Conservation (phyloP, 2,113 vertebrate genomes). For the Puffinus mauretanicus region DNA sequence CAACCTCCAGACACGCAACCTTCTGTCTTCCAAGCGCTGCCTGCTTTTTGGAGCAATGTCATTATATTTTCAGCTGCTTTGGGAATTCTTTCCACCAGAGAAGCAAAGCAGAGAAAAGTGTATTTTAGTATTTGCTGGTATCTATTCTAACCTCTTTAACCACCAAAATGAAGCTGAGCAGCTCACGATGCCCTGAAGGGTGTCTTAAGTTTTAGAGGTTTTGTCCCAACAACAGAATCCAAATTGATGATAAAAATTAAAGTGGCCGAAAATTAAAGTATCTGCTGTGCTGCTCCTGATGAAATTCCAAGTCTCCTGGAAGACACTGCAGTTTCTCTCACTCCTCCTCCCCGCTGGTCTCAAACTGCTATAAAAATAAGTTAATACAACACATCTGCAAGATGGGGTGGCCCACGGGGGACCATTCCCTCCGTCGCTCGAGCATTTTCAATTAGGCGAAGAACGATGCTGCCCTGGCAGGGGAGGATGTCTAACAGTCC, state of each 20-base stretch:
- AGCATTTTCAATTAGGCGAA: accelerated
- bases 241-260: accelerated
- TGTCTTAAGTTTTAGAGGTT: accelerated
- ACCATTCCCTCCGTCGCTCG: accelerated
- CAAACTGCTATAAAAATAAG: neutral
- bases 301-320: neutral
- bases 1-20: neutral
- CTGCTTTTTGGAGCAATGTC: neutral
- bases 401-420: neutral
- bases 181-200: accelerated
- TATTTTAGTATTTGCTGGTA: neutral
- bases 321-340: accelerated
- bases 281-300: neutral
- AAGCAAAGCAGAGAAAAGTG: neutral
- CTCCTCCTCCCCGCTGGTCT: neutral
- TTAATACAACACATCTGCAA: accelerated
- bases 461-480: accelerated
- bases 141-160: neutral
- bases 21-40: neutral
- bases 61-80: neutral
- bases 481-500: neutral
- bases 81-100: neutral
- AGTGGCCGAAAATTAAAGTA: accelerated
- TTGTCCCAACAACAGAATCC: neutral
- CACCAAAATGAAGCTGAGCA: neutral